phyloP scores from a whole-genome alignment of 2,113 vertebrate genomes.

The Zosterops lateralis region DNA sequence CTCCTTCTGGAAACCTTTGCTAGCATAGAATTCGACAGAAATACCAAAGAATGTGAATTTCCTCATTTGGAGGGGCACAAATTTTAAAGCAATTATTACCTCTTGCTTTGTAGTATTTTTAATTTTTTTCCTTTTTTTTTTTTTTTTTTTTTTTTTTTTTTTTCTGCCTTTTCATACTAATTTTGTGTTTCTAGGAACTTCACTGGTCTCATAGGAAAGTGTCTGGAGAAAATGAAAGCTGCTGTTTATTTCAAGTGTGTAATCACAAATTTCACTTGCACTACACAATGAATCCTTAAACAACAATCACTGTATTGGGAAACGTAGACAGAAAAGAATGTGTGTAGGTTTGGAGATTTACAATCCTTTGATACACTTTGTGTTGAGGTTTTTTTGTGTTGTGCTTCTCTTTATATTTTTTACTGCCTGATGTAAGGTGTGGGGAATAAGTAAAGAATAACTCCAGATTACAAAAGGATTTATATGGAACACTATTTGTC shows the following conservation, averaged over 20 bases:
- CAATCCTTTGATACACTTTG: not conserved
- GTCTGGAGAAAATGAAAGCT: not conserved
- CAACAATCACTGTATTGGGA: not conserved
- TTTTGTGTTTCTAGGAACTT: not conserved
- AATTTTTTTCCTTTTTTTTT: fast-evolving
- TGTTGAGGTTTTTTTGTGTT: not conserved
- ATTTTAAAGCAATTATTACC: not conserved
- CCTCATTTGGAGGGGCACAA: not conserved
- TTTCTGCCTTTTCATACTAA: not conserved
- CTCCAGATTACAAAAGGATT: not conserved
- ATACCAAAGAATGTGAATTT: not conserved
- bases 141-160: too few relatives aligned
- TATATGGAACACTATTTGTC: not conserved
- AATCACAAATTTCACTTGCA: not conserved
- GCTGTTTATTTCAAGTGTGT: not conserved
- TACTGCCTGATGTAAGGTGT: not conserved
- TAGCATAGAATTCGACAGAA: not conserved
- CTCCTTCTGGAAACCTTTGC: not conserved
- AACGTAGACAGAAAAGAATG: not conserved
- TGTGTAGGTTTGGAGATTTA: not conserved
- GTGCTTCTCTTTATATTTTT: not conserved
- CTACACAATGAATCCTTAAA: not conserved
- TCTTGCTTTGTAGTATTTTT: not conserved
- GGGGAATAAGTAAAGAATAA: not conserved
- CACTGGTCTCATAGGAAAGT: not conserved